phyloP scores from a whole-genome alignment of 1,140 invertebrate genomes.

The Cotesia typhae region DNA sequence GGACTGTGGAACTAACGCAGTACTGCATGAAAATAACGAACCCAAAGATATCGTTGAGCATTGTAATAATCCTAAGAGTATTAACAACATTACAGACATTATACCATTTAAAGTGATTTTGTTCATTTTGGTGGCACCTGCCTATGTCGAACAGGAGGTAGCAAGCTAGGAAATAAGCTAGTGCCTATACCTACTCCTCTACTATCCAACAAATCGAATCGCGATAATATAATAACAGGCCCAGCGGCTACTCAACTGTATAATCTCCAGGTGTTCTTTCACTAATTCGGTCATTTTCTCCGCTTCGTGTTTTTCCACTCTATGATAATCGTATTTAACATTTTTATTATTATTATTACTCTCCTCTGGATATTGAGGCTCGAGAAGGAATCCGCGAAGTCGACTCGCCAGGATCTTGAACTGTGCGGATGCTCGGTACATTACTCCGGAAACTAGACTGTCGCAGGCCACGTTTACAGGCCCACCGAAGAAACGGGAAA shows the following conservation, averaged over 20 bases:
- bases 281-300: slow-evolving; percentile 15
- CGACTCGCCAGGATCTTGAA: slow-evolving; percentile 20
- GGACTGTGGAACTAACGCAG: slow-evolving; percentile 27
- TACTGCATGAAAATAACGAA: slow-evolving; percentile 28
- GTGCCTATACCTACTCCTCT: not conserved
- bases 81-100: not conserved
- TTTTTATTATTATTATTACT: not conserved
- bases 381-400: not conserved
- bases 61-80: slow-evolving; percentile 25
- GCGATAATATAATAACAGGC: not conserved
- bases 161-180: not conserved
- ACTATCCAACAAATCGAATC: not conserved
- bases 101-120: not conserved
- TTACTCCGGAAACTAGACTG: slow-evolving; percentile 18
- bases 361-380: not conserved
- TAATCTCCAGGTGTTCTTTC: slow-evolving; percentile 28
- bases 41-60: slow-evolving; percentile 28
- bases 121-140: not conserved
- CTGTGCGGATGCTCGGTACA: slow-evolving; percentile 23
- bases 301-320: not conserved
- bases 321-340: not conserved
- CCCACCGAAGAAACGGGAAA: slow-evolving; percentile 21
- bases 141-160: too few relatives aligned
- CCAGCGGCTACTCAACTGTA: slow-evolving; percentile 17
- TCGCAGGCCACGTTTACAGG: slow-evolving; percentile 24